Base-by-base conservation (phyloP, 2,797 vertebrate genomes). In the Salmo trutta region DNA sequence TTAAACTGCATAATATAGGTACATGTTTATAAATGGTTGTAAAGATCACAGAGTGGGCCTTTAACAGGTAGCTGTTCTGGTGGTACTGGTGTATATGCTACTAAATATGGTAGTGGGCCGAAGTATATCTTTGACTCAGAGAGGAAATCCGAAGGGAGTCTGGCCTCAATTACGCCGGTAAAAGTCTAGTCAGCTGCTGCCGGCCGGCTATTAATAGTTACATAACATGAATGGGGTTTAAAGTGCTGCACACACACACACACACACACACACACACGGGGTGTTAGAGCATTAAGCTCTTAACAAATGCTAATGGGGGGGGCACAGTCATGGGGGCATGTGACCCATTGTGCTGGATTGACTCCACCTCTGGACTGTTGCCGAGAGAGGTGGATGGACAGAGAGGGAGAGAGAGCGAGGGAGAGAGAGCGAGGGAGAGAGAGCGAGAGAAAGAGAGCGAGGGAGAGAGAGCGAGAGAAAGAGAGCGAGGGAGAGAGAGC, bases 121-220 rank as follows among this genome's bases (percentile, higher is more conserved):
- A 16, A 36, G 15, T 31, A 1, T 19, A 14, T 7, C n/a, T 73
- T 33, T 56, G 56, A 21, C 59, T 66, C 33, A 3, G 6, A 71
- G 66, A 79, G 75, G 72, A 77, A 83, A 83, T 84, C 80, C 67
- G 82, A 16, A 21, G 52, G 54, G 68, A 84, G 76, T 78, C 78
- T 77, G 74, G 29, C 78, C 78, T 78, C 71, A 69, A 41, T 41
- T 67, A 51, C 5, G 51, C 66, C 56, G 71, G 53, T 79, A 72
- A 76, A 84, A 78, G 78, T 80, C 74, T 76, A 80, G 64, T 71
- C 78, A 84, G 54, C 52, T 53, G 59, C 52, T 52, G 59, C 69
- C 47, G 12, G 41, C 70, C 33, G 4, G 41, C 47, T 71, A 71
- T 71, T 71, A 71, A 51, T 53, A 73, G 47, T 72, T 73, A 54